phyloP scores from a whole-genome alignment of 1,140 invertebrate genomes.

The Melitaea cinxia region DNA sequence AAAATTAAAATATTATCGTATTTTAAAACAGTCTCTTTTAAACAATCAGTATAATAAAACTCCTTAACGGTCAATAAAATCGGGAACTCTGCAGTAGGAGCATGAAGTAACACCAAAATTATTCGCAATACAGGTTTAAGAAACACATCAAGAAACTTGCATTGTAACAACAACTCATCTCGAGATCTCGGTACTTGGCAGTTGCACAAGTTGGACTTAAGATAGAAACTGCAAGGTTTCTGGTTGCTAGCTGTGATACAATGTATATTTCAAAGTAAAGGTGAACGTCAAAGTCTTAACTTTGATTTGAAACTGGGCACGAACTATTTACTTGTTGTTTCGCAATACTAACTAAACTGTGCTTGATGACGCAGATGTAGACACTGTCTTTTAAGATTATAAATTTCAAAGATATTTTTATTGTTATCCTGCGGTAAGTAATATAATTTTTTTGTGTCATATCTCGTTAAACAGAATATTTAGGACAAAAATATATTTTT shows the following conservation, averaged over 20 bases:
- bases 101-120: background rate
- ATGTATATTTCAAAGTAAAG: constrained; percentile 3
- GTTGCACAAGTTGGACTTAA: background rate
- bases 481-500: too few species aligned
- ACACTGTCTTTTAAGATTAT: too few species aligned
- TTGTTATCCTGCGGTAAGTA: too few species aligned
- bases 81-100: background rate
- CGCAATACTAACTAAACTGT: too few species aligned
- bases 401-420: too few species aligned
- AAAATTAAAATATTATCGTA: background rate
- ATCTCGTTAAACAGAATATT: too few species aligned
- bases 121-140: constrained; percentile 1
- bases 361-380: too few species aligned
- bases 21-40: background rate
- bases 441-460: too few species aligned
- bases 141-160: background rate
- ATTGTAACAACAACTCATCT: constrained; percentile 10
- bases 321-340: background rate
- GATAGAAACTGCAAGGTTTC: constrained; percentile 15
- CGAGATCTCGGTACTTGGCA: background rate
- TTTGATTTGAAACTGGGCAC: constrained; percentile 2
- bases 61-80: background rate
- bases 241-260: constrained; percentile 8
- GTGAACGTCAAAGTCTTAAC: background rate
- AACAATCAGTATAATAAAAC: too few species aligned